A percentile compares a stretch with the other conserved stretches of the same genome.
phyloP scores from a whole-genome alignment of 2,113 vertebrate genomes.

The Caretta caretta region DNA sequence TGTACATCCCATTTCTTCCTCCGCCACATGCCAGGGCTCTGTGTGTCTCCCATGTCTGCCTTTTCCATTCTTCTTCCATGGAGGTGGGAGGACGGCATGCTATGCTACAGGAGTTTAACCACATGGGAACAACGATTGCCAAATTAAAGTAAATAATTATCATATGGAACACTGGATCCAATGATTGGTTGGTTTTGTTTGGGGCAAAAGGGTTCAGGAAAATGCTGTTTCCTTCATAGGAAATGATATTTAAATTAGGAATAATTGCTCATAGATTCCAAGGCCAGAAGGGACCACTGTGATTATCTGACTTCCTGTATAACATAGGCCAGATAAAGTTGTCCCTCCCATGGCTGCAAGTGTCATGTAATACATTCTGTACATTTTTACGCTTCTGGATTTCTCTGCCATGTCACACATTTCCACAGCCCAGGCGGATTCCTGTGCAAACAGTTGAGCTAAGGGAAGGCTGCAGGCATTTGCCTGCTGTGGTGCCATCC shows the following conservation, averaged over 20 bases:
- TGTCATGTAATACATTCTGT: background rate
- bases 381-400: rapidly evolving
- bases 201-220: background rate
- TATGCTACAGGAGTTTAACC: background rate
- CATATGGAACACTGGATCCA: background rate
- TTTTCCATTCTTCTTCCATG: background rate
- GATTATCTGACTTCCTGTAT: background rate
- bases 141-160: background rate
- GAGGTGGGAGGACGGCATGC: background rate
- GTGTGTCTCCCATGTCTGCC: background rate
- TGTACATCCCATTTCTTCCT: background rate
- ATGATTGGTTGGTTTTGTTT: background rate
- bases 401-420: rapidly evolving
- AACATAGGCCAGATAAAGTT: background rate
- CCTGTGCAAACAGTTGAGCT: background rate
- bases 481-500: background rate
- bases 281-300: background rate
- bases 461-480: background rate
- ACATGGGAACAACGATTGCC: background rate
- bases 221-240: background rate
- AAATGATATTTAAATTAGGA: background rate
- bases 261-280: background rate
- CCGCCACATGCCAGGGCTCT: rapidly evolving
- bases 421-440: background rate
- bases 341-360: no score